Evolutionary conservation across 1,140 invertebrate species (phyloP), one percentile per base, ranked within the genome.

Genomic region (Coelopa frigida): DNA sequence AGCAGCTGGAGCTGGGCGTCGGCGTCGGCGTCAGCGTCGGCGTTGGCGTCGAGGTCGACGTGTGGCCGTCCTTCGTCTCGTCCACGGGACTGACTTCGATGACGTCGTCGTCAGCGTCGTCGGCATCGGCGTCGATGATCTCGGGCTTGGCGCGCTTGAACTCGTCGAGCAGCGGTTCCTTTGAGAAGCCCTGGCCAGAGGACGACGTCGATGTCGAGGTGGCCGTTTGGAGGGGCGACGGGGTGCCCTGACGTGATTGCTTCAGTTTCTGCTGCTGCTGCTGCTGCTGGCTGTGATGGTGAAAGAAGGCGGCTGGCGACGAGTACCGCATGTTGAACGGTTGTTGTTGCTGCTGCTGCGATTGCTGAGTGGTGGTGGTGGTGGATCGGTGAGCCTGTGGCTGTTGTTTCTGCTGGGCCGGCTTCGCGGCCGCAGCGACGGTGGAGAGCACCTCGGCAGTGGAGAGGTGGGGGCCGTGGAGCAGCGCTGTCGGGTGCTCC

Each of bases 201-300:
- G 21, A 4, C 12, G 36, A 5, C 26, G n/a, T 36, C 11, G 39
- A 15, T 31, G 39, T 24, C 7, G 57, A 58, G 31, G 24, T 47
- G 24, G 65, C 61, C 50, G 59, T 56, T 39, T 65, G 56, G n/a
- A 58, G 54, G 1, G 64, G 59, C 39, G 61, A 62, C 21, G 64
- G 61, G 18, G 59, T 57, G 11, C 48, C 47, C 1, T 51, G 36
- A 38, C 27, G 32, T 35, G 35, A 32, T 32, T 39, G 46, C 15
- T 50, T 49, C 22, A 54, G 52, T 5, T 61, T 61, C 11, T 46
- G 20, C 15, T 56, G 55, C 20, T 56, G 55, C 33, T 56, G 56
- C 42, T 56, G 37, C 24, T 52, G 50, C 29, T 52, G 45, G 5
- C 45, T 45, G 22, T 51, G 50, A 40, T 48, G 50, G 35, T 47